Percentiles rank a stretch among this genome's conserved stretches.
Conservation (phyloP, 2,113 vertebrate species). For the Dromas ardeola region DNA sequence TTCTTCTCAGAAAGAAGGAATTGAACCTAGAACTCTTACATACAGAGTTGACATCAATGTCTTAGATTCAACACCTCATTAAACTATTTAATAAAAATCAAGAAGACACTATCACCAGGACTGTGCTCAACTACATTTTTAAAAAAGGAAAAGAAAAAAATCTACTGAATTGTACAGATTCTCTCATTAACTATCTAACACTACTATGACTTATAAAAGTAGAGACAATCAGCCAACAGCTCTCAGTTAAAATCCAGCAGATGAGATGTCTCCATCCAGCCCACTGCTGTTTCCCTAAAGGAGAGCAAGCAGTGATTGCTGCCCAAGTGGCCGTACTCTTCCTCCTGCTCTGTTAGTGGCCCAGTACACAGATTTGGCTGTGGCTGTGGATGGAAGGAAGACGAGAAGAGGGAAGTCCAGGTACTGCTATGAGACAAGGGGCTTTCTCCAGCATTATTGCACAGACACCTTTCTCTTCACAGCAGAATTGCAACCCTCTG, state of each 20-base stretch:
- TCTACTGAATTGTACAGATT: background rate
- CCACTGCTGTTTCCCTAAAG: background rate
- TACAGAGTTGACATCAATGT: background rate
- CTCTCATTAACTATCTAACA: background rate
- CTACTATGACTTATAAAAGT: background rate
- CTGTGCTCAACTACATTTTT: background rate
- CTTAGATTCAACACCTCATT: background rate
- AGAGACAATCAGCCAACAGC: background rate
- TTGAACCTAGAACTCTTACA: background rate
- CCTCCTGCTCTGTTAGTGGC: background rate
- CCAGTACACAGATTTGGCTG: accelerated
- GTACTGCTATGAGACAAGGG: background rate
- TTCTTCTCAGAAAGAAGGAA: background rate
- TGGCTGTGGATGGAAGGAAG: background rate
- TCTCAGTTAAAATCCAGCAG: background rate
- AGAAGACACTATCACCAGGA: background rate
- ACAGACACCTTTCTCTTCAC: background rate
- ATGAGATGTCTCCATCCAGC: background rate
- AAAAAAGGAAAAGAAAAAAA: background rate
- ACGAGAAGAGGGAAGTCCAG: background rate
- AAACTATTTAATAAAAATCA: background rate
- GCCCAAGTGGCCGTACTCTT: background rate
- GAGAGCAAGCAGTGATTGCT: background rate
- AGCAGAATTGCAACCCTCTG: background rate
- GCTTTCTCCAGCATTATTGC: background rate